These are phyloP conservation scores for Stegastes partitus DNA, from an alignment of 2,113 vertebrate genomes.

Conservation along the genomic window DNA sequence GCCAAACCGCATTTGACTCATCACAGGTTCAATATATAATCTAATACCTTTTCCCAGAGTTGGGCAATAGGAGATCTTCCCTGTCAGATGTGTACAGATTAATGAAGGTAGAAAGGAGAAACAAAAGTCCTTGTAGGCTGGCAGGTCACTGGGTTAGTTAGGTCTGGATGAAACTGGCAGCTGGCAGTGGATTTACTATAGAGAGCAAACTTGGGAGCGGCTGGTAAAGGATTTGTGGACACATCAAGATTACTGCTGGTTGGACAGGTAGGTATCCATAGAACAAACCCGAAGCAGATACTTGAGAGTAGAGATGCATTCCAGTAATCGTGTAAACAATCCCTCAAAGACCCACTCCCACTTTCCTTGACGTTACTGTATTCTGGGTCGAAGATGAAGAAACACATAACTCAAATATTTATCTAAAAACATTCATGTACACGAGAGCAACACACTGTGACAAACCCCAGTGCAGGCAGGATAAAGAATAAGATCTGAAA, in stretches of 20 bases:
- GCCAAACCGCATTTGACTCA: slow-evolving; percentile 45
- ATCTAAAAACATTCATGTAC: not conserved
- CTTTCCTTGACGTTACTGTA: slow-evolving; percentile 19
- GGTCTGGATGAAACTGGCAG: not conserved
- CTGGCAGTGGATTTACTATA: slow-evolving; percentile 10
- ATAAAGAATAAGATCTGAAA: slow-evolving; percentile 7
- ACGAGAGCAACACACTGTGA: not conserved
- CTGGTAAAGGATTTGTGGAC: slow-evolving; percentile 4
- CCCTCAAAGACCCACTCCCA: slow-evolving; percentile 11
- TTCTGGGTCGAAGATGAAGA: not conserved
- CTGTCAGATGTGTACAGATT: slow-evolving; percentile 11
- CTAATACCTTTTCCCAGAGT: not conserved
- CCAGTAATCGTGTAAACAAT: slow-evolving; percentile 11
- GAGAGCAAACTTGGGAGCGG: not conserved
- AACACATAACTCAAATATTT: not conserved
- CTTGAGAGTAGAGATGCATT: slow-evolving; percentile 31
- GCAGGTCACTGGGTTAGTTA: not conserved
- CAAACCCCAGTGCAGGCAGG: not conserved
- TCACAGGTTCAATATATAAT: slow-evolving; percentile 9
- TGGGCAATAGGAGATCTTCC: slow-evolving; percentile 8
- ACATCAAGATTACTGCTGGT: slow-evolving; percentile 23
- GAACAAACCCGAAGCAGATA: slow-evolving; percentile 31
- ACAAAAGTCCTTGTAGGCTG: not conserved
- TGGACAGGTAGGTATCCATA: slow-evolving; percentile 11
- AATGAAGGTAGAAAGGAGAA: not conserved